Conservation (phyloP, 2,113 vertebrate species). For the Burhinus bistriatus region DNA sequence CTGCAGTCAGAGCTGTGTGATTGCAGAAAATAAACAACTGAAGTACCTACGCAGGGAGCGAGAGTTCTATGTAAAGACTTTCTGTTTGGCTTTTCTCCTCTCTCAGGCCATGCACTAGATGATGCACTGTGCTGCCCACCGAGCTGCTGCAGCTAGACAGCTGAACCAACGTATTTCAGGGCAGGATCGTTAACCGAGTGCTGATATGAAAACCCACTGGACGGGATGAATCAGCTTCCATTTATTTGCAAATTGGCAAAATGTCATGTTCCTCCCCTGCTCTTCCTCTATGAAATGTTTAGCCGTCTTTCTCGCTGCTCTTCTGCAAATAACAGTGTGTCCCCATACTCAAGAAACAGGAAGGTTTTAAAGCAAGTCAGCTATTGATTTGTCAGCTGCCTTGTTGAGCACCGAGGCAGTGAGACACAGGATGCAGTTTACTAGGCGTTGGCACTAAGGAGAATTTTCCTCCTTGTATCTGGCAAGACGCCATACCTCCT, state of each 20-base stretch:
- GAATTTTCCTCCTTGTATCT: neutral
- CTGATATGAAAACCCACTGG: neutral
- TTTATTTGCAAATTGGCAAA: constrained; percentile 34
- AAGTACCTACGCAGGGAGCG: neutral
- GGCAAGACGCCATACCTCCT: neutral
- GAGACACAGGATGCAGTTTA: constrained; percentile 1
- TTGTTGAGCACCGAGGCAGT: neutral
- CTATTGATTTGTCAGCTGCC: neutral
- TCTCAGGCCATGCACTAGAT: neutral
- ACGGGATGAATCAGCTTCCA: constrained; percentile 40
- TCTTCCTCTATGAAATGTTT: neutral
- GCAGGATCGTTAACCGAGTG: neutral
- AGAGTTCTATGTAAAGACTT: neutral
- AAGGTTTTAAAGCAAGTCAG: constrained; percentile 1
- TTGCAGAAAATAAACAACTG: neutral
- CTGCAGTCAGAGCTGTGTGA: neutral
- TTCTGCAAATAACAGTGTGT: neutral
- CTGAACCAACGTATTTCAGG: constrained; percentile 40
- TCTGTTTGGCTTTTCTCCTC: neutral
- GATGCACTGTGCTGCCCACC: neutral
- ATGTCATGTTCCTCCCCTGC: neutral
- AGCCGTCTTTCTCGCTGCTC: neutral
- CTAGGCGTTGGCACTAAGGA: neutral
- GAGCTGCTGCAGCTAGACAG: constrained; percentile 7
- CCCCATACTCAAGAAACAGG: neutral